Conservation (phyloP, 53 echinoderm and acorn worm species). For the Temnopleurus reevesii region DNA sequence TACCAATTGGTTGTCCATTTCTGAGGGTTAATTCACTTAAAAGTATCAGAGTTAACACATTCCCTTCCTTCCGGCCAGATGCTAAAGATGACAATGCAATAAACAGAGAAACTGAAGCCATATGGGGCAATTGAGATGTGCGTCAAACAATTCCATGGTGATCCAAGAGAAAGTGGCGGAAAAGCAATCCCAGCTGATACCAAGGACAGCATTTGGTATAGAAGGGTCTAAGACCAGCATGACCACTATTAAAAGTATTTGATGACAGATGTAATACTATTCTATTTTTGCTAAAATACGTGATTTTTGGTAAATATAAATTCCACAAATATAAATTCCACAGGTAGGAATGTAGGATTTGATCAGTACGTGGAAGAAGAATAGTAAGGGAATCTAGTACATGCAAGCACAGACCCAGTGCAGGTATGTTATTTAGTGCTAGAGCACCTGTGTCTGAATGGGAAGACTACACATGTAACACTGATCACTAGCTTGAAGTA, state of each 20-base stretch:
- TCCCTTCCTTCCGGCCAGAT: not conserved
- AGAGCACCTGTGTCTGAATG: too few relatives aligned
- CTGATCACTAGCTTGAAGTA: too few relatives aligned
- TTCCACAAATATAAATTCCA: not conserved
- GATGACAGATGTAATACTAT: slow-evolving; percentile 34
- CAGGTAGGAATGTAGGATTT: not conserved
- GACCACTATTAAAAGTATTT: slow-evolving; percentile 18
- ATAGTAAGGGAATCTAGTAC: not conserved
- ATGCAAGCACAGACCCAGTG: too few relatives aligned
- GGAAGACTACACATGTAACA: not conserved
- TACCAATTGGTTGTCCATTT: not conserved
- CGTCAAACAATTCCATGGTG: not conserved
- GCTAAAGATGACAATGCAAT: not conserved
- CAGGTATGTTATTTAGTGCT: too few relatives aligned
- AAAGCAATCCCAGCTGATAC: slow-evolving; percentile 28
- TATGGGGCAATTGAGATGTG: not conserved
- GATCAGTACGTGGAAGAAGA: not conserved
- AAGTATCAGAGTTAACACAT: slow-evolving; percentile 32
- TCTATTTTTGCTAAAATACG: not conserved
- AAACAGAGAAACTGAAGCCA: slow-evolving; percentile 8
- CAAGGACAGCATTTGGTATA: slow-evolving; percentile 11
- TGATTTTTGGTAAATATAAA: not conserved
- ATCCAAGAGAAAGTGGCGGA: slow-evolving; percentile 22
- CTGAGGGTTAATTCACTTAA: not conserved
- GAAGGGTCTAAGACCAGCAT: slow-evolving; percentile 10